These are phyloP conservation scores for Disparrhopalites patrizii DNA, from an alignment of 2,888 invertebrate species.

Conservation along the genomic window DNA sequence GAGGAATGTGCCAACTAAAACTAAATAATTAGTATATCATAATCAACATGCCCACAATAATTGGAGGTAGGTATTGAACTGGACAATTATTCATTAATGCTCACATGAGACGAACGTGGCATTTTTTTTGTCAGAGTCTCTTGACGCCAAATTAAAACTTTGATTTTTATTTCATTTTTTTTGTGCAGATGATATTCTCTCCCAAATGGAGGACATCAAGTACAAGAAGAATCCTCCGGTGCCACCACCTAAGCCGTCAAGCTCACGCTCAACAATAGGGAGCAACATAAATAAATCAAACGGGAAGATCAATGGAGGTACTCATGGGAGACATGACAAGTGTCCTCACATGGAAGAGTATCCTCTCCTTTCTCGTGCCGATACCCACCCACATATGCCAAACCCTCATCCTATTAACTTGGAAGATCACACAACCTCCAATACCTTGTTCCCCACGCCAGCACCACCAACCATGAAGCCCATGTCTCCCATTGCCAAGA, in stretches of 20 bases:
- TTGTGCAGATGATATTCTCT: conserved; percentile 27
- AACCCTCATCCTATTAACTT: conserved; percentile 20
- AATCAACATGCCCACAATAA: no score
- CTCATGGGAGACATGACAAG: conserved; percentile 8
- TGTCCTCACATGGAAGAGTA: conserved; percentile 18
- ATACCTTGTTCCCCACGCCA: conserved; percentile 25
- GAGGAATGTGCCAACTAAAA: no score
- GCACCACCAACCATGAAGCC: conserved; percentile 14
- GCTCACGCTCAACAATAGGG: background rate
- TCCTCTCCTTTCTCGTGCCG: conserved; percentile 15
- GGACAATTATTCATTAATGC: no score
- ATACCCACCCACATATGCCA: conserved; percentile 23
- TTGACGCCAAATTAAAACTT: no score
- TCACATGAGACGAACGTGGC: no score
- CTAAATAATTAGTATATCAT: no score
- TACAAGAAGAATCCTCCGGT: conserved; percentile 22
- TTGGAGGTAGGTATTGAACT: no score
- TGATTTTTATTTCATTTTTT: no score
- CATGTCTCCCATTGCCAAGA: conserved; percentile 9
- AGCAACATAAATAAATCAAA: conserved; percentile 9
- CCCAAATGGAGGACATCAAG: conserved; percentile 28
- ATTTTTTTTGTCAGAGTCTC: no score
- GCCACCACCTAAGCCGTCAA: conserved; percentile 17
- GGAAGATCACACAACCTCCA: conserved; percentile 21
- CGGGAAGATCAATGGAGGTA: conserved; percentile 8